Evolutionary conservation across 2,888 invertebrate species (phyloP).

Genomic region (Ceraclea dissimilis): DNA sequence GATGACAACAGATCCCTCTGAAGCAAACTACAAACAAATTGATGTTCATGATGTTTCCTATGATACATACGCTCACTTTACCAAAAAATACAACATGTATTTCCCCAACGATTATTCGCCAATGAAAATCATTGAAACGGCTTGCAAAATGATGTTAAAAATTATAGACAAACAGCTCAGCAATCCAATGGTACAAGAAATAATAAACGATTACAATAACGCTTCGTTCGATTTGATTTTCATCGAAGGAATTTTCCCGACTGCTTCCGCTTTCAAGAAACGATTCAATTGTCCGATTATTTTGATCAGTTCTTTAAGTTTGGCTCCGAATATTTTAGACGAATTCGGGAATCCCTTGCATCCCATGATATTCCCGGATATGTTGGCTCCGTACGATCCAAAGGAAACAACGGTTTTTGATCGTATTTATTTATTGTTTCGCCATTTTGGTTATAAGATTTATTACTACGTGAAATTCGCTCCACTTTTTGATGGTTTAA

Average conservation of each 20-base stretch:
- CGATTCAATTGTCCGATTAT: slow-evolving; percentile 50
- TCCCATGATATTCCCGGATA: slow-evolving; percentile 45
- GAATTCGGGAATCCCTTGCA: slow-evolving; percentile 47
- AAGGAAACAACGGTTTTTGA: slow-evolving; percentile 39
- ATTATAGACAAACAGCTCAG: slow-evolving; percentile 28
- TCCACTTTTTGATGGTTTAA: slow-evolving; percentile 24
- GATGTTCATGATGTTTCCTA: slow-evolving; percentile 35
- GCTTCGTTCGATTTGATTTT: slow-evolving; percentile 50
- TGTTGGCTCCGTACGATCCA: slow-evolving; percentile 37
- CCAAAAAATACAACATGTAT: background rate
- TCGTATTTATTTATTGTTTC: slow-evolving; percentile 24
- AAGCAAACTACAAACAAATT: slow-evolving; percentile 30
- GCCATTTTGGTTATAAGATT: slow-evolving; percentile 18
- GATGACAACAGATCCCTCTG: slow-evolving; percentile 38
- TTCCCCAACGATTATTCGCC: background rate
- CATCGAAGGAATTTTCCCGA: slow-evolving; percentile 46
- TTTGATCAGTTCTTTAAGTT: slow-evolving; percentile 44
- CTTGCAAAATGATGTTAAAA: slow-evolving; percentile 2
- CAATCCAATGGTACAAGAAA: slow-evolving; percentile 28
- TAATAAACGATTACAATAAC: slow-evolving; percentile 34
- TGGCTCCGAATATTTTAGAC: slow-evolving; percentile 43
- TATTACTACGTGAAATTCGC: slow-evolving; percentile 18
- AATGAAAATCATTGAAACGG: background rate
- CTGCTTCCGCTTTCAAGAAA: slow-evolving; percentile 45
- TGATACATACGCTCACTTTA: slow-evolving; percentile 25